Percentiles rank a stretch among this genome's conserved stretches.
Conservation (phyloP, 2,888 invertebrate genomes). For the Eilema caniola region DNA sequence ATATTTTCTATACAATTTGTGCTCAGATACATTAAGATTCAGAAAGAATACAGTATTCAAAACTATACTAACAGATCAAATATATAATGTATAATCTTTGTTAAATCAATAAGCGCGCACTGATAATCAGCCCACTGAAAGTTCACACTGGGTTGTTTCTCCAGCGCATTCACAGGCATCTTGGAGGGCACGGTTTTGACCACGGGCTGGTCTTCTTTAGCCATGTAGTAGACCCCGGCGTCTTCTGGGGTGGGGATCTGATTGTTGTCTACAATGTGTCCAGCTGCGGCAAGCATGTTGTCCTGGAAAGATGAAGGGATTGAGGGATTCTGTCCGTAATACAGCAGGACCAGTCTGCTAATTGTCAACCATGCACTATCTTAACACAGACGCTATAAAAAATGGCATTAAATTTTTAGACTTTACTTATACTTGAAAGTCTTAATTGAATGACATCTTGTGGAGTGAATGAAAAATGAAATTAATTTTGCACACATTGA, state of each 20-base stretch:
- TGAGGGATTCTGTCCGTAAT: not conserved
- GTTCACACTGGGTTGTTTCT: conserved; percentile 34
- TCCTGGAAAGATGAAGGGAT: conserved; percentile 58
- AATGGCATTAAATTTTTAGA: too few species aligned
- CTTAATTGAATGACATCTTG: too few species aligned
- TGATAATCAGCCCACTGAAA: conserved; percentile 64
- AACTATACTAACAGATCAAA: conserved; percentile 74
- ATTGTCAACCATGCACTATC: too few species aligned
- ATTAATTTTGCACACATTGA: too few species aligned
- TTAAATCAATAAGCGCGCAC: conserved; percentile 70
- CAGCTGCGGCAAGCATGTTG: conserved; percentile 76
- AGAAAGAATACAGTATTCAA: too few species aligned
- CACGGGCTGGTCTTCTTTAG: conserved; percentile 44
- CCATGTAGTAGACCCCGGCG: conserved; percentile 66
- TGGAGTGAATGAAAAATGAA: too few species aligned
- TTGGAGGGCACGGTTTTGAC: not conserved
- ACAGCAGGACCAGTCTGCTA: too few species aligned
- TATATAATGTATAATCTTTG: conserved; percentile 79
- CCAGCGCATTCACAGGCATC: not conserved
- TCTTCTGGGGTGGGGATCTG: conserved; percentile 66
- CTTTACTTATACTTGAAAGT: too few species aligned
- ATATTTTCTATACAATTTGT: too few species aligned
- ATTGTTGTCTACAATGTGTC: conserved; percentile 58
- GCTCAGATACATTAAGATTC: too few species aligned
- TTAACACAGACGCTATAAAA: too few species aligned